Evolutionary conservation across 2,113 vertebrate genomes (phyloP).

Genomic region (Petroica traversi): DNA sequence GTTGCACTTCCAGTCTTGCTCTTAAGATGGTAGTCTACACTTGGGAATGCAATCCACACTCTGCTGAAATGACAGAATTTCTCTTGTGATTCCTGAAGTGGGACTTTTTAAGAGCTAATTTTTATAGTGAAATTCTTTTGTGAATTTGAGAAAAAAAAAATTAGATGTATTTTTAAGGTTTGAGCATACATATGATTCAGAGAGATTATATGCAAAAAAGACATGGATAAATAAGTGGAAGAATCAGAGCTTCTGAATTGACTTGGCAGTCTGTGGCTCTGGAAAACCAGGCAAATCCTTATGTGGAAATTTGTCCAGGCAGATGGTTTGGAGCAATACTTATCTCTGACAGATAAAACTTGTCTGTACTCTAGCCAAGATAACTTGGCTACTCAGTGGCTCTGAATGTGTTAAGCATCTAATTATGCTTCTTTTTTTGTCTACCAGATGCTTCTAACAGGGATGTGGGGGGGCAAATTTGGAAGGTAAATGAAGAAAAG

Average conservation of each 20-base stretch:
- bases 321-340: not conserved
- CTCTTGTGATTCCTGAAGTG: not conserved
- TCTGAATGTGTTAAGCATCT: not conserved
- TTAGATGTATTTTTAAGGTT: not conserved
- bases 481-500: not conserved
- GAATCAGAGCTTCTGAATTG: not conserved
- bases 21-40: conserved; percentile 26
- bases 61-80: not conserved
- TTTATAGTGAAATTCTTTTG: not conserved
- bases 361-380: not conserved
- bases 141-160: not conserved
- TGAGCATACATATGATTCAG: not conserved
- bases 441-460: not conserved
- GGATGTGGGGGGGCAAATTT: not conserved
- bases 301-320: not conserved
- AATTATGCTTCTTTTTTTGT: not conserved
- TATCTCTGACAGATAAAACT: not conserved
- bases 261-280: not conserved
- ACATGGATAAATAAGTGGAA: not conserved
- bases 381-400: not conserved
- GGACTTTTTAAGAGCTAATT: not conserved
- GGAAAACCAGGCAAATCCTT: not conserved
- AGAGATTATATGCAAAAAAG: not conserved
- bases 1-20: not conserved
- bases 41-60: not conserved